Evolutionary conservation across 2,888 invertebrate genomes (phyloP), one percentile per base, ranked within the genome.

Genomic region (Pandemis heparana): DNA sequence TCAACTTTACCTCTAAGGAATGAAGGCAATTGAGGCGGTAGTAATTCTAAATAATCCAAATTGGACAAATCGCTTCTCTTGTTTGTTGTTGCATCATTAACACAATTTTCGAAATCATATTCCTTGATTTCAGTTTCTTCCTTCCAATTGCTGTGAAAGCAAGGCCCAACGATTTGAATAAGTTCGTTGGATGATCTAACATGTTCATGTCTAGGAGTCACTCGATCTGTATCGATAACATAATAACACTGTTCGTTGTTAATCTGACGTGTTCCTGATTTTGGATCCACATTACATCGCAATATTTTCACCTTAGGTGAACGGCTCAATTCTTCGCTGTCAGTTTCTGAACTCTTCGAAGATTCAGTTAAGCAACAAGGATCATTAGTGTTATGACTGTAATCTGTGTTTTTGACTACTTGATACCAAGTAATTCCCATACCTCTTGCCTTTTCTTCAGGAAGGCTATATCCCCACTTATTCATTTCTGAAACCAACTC

Each of bases 21-120:
- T 9, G 78, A 70, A 8, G 92, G 92, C 39, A 92, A 78, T 75
- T 92, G 92, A 0, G 86, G 90, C 2, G 89, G 89, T 63, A 92
- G 77, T 76, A 76, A 85, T 23, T 83, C 79, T 48, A 91, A 79
- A 10, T 88, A 85, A 78, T 89, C 84, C 84, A 83, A 85, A 71
- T 76, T 69, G 38, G 51, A 59, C 12, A 23, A 16, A 23, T 70
- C 32, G 14, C 32, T 9, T 68, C 66, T 53, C 18, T 39, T 6
- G 51, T n/a, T n/a, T 4, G 60, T 14, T 12, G 23, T 59, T 64
- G 12, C 46, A 7, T 41, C 39, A 53, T 12, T 23, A 56, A 23
- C 23, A 53, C 16, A 9, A 43, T 63, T 5, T n/a, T 23, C 43
- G 6, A 32, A 59, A 46, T 60, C 9, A 23, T 46, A 38, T 12